phyloP scores from a whole-genome alignment of 2,888 invertebrate genomes.

The Napeogenes sylphis region DNA sequence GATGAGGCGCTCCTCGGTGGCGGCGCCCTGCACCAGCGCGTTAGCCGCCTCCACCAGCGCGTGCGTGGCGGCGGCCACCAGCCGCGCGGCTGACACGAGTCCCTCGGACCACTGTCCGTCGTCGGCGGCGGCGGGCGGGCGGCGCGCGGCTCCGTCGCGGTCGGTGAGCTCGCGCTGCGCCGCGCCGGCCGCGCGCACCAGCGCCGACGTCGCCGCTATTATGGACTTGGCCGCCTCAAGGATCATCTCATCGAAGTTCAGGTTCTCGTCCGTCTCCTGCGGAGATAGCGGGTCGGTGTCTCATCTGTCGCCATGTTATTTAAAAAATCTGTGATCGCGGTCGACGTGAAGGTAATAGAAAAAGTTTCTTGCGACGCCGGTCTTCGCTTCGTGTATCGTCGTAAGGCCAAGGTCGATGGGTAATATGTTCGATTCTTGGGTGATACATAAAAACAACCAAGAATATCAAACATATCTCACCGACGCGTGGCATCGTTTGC shows the following conservation, averaged over 20 bases:
- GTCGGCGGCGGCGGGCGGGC: constrained; percentile 88
- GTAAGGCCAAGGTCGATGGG: constrained; percentile 81
- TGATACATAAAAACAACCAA: constrained; percentile 95
- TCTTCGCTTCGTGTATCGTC: background rate
- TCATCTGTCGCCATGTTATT: too few species aligned
- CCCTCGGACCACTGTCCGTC: constrained; percentile 99
- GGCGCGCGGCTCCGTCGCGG: constrained; percentile 70
- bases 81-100: constrained; percentile 93
- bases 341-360: too few species aligned
- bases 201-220: constrained; percentile 96
- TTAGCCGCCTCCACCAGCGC: constrained; percentile 98
- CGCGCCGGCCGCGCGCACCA: constrained; percentile 97
- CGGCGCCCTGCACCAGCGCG: constrained; percentile 94
- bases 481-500: constrained; percentile 50
- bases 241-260: constrained; percentile 99
- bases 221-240: constrained; percentile 98
- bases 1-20: constrained; percentile 96
- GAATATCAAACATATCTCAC: constrained; percentile 99
- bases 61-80: constrained; percentile 98
- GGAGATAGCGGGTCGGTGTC: background rate
- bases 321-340: too few species aligned
- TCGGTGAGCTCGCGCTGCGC: constrained; percentile 97
- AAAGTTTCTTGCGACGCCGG: too few species aligned
- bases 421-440: constrained; percentile 99
- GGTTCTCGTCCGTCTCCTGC: constrained; percentile 92